These are phyloP conservation scores for Cyprinus carpio DNA, from an alignment of 2,113 vertebrate genomes.

Conservation along the genomic window DNA sequence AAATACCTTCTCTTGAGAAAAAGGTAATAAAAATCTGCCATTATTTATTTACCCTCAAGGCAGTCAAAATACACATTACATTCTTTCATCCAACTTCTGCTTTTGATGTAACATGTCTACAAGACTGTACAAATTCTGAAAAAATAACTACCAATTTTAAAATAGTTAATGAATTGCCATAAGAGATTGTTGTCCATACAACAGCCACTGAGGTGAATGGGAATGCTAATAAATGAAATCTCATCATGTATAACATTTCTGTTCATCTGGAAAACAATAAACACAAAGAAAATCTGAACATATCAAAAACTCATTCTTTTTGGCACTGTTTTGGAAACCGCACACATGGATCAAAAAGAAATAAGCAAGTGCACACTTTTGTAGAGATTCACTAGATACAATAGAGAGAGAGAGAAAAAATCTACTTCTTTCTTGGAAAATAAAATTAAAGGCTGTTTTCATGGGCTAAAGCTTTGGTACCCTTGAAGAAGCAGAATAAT, in stretches of 20 bases:
- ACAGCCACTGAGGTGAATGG: too few relatives aligned
- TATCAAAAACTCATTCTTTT: neutral
- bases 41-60: too few relatives aligned
- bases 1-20: too few relatives aligned
- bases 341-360: neutral
- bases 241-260: neutral
- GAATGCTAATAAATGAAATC: too few relatives aligned
- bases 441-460: slow-evolving; percentile 25
- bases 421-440: neutral
- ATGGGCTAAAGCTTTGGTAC: neutral
- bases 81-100: too few relatives aligned
- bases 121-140: too few relatives aligned
- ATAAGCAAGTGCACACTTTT: neutral
- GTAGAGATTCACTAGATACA: slow-evolving; percentile 8
- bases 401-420: neutral
- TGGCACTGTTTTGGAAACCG: neutral
- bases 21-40: too few relatives aligned
- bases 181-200: too few relatives aligned
- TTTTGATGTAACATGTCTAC: too few relatives aligned
- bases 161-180: too few relatives aligned
- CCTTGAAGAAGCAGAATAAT: slow-evolving; percentile 30
- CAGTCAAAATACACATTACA: too few relatives aligned
- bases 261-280: neutral
- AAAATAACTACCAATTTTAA: too few relatives aligned
- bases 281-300: neutral